Conservation (phyloP, 2,888 invertebrate genomes). For the Scaptomyza polygonia region DNA sequence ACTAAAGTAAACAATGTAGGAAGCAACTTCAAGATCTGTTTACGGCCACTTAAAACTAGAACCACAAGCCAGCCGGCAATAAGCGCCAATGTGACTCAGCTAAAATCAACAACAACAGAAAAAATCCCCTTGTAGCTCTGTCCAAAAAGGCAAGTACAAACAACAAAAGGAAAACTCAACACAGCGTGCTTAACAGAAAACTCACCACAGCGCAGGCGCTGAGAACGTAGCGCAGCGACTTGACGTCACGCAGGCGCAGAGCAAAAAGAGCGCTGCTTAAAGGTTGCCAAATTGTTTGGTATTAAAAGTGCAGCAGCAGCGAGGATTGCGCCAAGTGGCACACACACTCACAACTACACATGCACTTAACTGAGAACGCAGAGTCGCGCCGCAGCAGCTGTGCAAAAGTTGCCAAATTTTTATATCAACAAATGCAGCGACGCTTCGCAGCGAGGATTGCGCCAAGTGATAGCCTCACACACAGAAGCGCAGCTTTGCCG, state of each 20-base stretch:
- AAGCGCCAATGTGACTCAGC: constrained; percentile 63
- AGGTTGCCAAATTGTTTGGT: constrained; percentile 59
- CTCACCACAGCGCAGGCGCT: constrained; percentile 49
- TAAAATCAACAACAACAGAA: constrained; percentile 24
- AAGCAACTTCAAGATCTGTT: constrained; percentile 58
- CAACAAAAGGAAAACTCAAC: constrained; percentile 66
- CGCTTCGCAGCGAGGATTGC: constrained; percentile 65
- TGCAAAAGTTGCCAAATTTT: constrained; percentile 62
- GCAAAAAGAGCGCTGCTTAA: constrained; percentile 7
- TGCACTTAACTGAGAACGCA: constrained; percentile 41
- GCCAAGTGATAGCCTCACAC: constrained; percentile 40
- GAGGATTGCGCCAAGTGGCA: constrained; percentile 63
- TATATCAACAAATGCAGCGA: constrained; percentile 30
- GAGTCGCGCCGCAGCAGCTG: constrained; percentile 10
- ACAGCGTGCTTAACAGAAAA: constrained; percentile 36
- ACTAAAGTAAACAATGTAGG: constrained; percentile 55
- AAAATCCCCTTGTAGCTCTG: constrained; percentile 43
- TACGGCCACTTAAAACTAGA: constrained; percentile 53
- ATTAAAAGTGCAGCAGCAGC: constrained; percentile 33
- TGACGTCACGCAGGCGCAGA: constrained; percentile 23
- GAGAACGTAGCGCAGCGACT: constrained; percentile 36
- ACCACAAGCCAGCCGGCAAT: constrained; percentile 40
- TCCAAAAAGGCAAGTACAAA: constrained; percentile 15
- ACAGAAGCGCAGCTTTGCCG: constrained; percentile 19
- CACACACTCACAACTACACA: constrained; percentile 5